Base-by-base conservation (phyloP, 2,113 vertebrate species). In the Chiloscyllium plagiosum region DNA sequence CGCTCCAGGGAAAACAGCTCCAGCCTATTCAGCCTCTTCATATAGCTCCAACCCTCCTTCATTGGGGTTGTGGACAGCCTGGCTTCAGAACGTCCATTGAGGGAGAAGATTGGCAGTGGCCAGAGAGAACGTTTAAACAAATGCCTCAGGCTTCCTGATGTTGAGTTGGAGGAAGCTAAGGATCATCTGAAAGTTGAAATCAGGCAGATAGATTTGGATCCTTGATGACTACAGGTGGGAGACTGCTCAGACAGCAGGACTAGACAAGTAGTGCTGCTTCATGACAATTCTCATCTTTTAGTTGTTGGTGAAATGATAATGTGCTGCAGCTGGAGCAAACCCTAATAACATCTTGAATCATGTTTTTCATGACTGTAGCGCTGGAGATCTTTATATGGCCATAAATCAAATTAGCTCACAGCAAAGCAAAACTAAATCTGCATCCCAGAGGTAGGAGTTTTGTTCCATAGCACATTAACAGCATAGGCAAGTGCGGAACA, bases 381-480 rank as follows among this genome's bases (percentile, higher is more conserved):
- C 93, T 22, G 93, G 66, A 61, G 19, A n/a, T 94, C 93, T 94
- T 94, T 94, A 69, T 47, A 94, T 70, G n/a, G 93, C 66, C 93
- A 70, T 94, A 94, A 94, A 94, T 94, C 20, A 22, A 94, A 70
- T 94, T 69, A 94, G 22, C n/a, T 61, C 42, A 22, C 93, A 26
- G 93, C 93, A 94, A 94, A 70, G 66, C 61, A 70, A 94, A 94
- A 94, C 47, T 94, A 94, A 70, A 70, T 94, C 66, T 94, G 66
- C 93, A 94, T 66, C 93, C 93, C 70, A 37, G 93, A 94, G 93
- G 93, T 94, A 66, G 93, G 66, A 69, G n/a, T 37, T 70, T 94
- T 94, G 37, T 37, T 94, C n/a, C 24, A 70, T 37, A 42, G 24
- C 20, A 94, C 66, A 94, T 70, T 70, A 70, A 66, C 93, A 94